Conservation (phyloP, 2,797 vertebrate species). For the Cyprinella venusta region DNA sequence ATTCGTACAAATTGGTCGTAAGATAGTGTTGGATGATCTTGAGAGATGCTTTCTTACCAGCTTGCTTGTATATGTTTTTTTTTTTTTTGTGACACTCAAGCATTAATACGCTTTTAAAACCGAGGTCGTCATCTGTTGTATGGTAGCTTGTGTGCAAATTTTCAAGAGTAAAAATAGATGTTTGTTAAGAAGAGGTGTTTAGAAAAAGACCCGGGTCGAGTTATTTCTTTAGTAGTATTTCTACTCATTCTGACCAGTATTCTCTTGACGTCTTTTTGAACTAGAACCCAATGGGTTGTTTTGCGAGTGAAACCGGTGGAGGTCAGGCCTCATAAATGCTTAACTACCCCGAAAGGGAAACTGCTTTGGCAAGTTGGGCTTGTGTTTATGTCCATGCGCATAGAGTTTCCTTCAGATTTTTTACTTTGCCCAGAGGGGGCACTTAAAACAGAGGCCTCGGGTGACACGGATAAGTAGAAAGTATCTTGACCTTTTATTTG, state of each 20-base stretch:
- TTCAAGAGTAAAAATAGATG: not conserved
- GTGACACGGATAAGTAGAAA: constrained; percentile 65
- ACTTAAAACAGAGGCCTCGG: constrained; percentile 62
- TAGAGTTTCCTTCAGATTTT: constrained; percentile 63
- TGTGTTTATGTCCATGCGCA: constrained; percentile 60
- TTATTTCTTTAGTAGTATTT: constrained; percentile 36
- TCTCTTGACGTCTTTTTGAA: constrained; percentile 41
- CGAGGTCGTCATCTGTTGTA: no score
- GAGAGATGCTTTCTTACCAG: not conserved
- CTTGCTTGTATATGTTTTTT: not conserved
- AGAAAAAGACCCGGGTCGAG: constrained; percentile 19
- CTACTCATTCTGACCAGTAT: constrained; percentile 30
- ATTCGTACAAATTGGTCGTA: no score
- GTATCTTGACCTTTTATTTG: constrained; percentile 66
- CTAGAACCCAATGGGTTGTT: constrained; percentile 44
- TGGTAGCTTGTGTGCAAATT: no score
- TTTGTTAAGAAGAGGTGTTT: constrained; percentile 20
- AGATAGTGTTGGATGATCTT: not conserved
- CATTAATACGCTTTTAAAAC: not conserved
- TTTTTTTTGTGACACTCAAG: not conserved
- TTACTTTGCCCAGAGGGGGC: constrained; percentile 59
- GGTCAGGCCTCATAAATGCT: constrained; percentile 62
- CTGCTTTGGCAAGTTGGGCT: constrained; percentile 56
- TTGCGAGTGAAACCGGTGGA: constrained; percentile 51
- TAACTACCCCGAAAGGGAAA: constrained; percentile 61